phyloP scores from a whole-genome alignment of 2,888 invertebrate genomes.

The Galerucella pusilla region DNA sequence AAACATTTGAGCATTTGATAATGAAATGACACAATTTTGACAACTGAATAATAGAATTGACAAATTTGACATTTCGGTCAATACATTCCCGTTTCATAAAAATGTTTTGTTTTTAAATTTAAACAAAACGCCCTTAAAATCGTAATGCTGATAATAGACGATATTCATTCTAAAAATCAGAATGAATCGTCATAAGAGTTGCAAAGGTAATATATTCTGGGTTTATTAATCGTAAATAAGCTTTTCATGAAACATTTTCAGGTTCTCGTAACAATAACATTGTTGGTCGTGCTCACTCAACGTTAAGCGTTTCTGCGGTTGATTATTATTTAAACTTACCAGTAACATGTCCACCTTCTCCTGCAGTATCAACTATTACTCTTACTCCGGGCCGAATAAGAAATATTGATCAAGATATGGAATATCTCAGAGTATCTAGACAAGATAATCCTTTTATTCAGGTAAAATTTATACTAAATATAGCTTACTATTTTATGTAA shows the following conservation, averaged over 20 bases:
- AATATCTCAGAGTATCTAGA: constrained; percentile 80
- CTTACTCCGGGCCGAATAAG: constrained; percentile 80
- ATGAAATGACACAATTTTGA: neutral
- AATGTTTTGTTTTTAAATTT: constrained; percentile 20
- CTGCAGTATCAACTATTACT: constrained; percentile 74
- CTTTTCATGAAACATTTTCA: constrained; percentile 32
- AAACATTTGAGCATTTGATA: neutral
- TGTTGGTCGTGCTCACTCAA: constrained; percentile 61
- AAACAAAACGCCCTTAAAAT: constrained; percentile 9
- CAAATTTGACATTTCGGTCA: constrained; percentile 23
- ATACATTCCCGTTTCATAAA: constrained; percentile 16
- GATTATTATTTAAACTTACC: constrained; percentile 63
- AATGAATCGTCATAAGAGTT: constrained; percentile 41
- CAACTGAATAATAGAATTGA: neutral
- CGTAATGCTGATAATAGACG: constrained; percentile 22
- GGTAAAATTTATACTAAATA: constrained; percentile 63
- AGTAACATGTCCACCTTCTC: constrained; percentile 65
- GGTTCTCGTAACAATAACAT: constrained; percentile 48
- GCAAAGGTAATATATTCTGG: constrained; percentile 27
- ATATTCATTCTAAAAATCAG: constrained; percentile 11
- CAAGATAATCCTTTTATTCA: constrained; percentile 88
- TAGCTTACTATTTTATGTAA: too few species aligned
- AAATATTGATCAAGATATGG: constrained; percentile 87
- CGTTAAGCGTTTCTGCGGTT: constrained; percentile 62
- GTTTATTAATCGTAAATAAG: neutral